Base-by-base conservation (phyloP, 2,113 vertebrate genomes). In the Alosa alosa region DNA sequence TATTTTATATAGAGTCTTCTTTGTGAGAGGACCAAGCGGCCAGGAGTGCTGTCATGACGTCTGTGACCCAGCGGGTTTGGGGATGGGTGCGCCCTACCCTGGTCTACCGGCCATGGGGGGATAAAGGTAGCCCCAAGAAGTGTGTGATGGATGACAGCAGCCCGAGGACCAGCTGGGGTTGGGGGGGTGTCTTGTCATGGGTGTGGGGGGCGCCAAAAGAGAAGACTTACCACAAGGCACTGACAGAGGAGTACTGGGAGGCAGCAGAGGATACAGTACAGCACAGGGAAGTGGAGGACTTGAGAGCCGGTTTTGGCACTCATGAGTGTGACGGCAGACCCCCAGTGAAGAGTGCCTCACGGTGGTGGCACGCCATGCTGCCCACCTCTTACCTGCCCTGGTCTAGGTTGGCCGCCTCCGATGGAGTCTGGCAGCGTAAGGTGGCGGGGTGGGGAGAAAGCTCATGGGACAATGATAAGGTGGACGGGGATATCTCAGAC, bases 221-320 rank as follows among this genome's bases (percentile, higher is more conserved):
- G 6, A 84, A 84, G 7, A 86, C 44, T 50, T 92, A 93, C 81
- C 88, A 89, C 47, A 83, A 85, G 15, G 81, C 82, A 36, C 45
- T 85, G 0, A 83, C 22, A 2, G 94, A 95, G 44, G 92, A 95
- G 86, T 95, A 68, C 89, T 95, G 94, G 94, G 95, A 95, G 82
- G 94, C 94, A 0, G 90, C 85, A 44, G 87, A 93, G 82, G 93
- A 94, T 72, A 93, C 90, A 64, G 13, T 93, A 9, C 92, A 91
- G 39, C 86, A 92, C 0, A 20, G 89, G 85, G 91, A 93, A 75
- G 49, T 90, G 0, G 88, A 94, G 84, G 92, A 89, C 3, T 55
- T 93, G 0, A 5, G 84, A 0, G 83, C 89, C 0, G 41, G 41
- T 4, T 44, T 44, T 3, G 88, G 50, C 0, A 91, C 87, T 39